Evolutionary conservation across 2,797 vertebrate genomes (phyloP).

Genomic region (Oreochromis grahami): DNA sequence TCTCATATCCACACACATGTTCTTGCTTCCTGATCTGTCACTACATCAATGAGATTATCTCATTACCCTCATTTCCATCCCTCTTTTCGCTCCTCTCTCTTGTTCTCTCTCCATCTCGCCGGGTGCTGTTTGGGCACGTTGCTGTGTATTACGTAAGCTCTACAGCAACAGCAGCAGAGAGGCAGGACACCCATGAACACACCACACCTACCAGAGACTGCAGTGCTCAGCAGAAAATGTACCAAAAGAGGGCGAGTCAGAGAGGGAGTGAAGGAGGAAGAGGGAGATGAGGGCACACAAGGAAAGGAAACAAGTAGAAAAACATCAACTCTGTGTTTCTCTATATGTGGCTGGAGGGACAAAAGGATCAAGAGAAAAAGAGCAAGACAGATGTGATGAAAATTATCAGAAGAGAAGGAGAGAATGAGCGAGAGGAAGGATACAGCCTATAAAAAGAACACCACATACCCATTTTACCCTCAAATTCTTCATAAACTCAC

Average conservation of each 20-base stretch:
- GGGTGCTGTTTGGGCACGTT: constrained; percentile 20
- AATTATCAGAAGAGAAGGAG: background rate
- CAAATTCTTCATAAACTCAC: background rate
- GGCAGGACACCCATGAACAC: constrained; percentile 50
- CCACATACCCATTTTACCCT: rapidly evolving
- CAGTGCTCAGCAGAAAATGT: constrained; percentile 68
- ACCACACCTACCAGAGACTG: constrained; percentile 67
- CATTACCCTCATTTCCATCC: background rate
- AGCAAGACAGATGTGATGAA: rapidly evolving
- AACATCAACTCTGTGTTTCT: background rate
- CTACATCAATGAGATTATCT: constrained; percentile 8
- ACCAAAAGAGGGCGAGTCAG: background rate
- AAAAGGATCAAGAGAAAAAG: background rate
- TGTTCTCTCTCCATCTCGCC: background rate
- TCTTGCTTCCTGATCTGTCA: background rate
- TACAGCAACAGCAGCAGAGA: constrained; percentile 42
- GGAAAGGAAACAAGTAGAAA: background rate
- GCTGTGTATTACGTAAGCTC: constrained; percentile 62
- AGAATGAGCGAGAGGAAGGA: background rate
- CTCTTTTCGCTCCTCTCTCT: background rate
- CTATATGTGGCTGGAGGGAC: background rate
- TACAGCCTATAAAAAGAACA: background rate
- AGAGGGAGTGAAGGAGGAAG: background rate
- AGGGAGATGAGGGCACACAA: background rate
- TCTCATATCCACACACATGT: constrained; percentile 4